A percentile compares a stretch with the other conserved stretches of the same genome.
Evolutionary conservation across 1,140 invertebrate species (phyloP).

Genomic region (Ctenoplectra terminalis): DNA sequence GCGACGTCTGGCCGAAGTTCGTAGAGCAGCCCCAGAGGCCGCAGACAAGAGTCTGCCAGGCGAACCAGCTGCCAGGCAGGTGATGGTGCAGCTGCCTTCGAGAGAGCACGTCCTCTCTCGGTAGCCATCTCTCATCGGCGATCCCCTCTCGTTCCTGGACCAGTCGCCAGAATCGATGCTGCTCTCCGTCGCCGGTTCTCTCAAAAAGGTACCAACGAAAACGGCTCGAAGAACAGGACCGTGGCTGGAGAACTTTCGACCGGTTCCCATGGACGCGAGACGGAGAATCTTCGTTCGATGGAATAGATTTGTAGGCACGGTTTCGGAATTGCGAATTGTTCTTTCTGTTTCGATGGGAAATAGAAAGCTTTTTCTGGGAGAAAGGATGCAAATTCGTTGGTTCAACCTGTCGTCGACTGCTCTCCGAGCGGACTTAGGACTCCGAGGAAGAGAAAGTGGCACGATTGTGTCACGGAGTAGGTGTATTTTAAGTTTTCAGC

Average conservation of each 20-base stretch:
- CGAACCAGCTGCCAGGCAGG: constrained; percentile 52
- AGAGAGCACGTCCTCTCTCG: constrained; percentile 40
- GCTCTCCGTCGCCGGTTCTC: not conserved
- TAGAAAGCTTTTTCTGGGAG: too few species aligned
- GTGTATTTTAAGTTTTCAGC: too few species aligned
- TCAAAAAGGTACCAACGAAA: constrained; percentile 1
- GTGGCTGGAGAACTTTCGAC: not conserved
- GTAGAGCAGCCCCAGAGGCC: not conserved
- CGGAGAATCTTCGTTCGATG: too few species aligned
- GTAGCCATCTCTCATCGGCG: constrained; percentile 49
- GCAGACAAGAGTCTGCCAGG: constrained; percentile 25
- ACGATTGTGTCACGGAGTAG: too few species aligned
- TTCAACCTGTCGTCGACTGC: not conserved
- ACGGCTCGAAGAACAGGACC: not conserved
- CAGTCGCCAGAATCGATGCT: constrained; percentile 43
- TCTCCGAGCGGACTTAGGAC: too few species aligned
- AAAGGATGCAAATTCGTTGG: not conserved
- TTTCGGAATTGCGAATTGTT: too few species aligned
- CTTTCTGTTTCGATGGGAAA: too few species aligned
- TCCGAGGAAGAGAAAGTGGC: too few species aligned
- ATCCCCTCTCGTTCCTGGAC: constrained; percentile 50
- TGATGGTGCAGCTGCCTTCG: constrained; percentile 47
- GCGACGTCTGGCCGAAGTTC: constrained; percentile 24
- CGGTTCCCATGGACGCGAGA: not conserved
- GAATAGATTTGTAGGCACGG: too few species aligned